Percentiles rank a stretch among this genome's conserved stretches.
Evolutionary conservation across 2,797 vertebrate species (phyloP).

Genomic region (Ctenopoma multispine): DNA sequence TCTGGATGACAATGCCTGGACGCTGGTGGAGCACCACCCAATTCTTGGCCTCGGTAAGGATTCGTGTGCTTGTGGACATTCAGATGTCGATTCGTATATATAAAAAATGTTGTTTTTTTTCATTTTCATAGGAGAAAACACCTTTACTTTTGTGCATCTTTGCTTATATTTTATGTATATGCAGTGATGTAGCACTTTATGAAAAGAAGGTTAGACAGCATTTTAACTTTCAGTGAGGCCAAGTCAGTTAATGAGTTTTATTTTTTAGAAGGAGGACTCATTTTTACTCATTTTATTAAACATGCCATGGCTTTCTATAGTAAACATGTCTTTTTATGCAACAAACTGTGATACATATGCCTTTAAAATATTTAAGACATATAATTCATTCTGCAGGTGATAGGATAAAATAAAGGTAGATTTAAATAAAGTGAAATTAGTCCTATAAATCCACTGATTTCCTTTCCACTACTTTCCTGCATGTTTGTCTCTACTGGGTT

Average conservation of each 20-base stretch:
- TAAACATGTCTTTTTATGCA: neutral
- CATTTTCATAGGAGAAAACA: neutral
- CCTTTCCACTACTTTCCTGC: slow-evolving; percentile 4
- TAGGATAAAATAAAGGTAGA: neutral
- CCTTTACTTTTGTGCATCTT: neutral
- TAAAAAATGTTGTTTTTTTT: neutral
- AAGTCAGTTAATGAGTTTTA: neutral
- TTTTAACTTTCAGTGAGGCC: neutral
- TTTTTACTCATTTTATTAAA: neutral
- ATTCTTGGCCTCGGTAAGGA: slow-evolving; percentile 90
- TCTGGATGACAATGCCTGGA: slow-evolving; percentile 97
- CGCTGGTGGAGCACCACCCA: slow-evolving; percentile 95
- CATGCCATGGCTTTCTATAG: neutral
- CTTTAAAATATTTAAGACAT: neutral
- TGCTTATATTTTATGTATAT: neutral
- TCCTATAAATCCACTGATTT: neutral
- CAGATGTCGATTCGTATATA: neutral
- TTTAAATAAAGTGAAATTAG: neutral
- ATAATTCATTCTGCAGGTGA: neutral
- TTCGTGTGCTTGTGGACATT: neutral
- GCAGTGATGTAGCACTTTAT: neutral
- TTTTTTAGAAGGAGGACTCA: neutral
- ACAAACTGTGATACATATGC: neutral
- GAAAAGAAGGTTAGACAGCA: neutral
- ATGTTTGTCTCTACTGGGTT: neutral